These are phyloP conservation scores for Orthonevra nobilis DNA, from an alignment of 2,888 invertebrate genomes.

Conservation along the genomic window DNA sequence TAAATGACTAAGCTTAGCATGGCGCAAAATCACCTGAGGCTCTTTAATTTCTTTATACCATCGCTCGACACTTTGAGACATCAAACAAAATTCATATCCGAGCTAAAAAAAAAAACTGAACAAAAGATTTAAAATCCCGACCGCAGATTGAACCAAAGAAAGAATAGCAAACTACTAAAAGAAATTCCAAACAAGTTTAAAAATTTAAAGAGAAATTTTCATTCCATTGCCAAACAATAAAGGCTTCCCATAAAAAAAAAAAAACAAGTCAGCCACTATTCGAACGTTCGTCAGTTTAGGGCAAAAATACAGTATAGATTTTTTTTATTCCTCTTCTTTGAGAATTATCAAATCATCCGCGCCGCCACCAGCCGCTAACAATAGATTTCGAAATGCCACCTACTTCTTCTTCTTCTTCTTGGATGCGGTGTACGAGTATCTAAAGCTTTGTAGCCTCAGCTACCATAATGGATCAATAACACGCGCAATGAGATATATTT, in stretches of 20 bases:
- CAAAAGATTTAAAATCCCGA: not conserved
- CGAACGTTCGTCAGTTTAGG: constrained; percentile 1
- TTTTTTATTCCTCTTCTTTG: not conserved
- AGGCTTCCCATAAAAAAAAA: not conserved
- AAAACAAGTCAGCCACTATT: not conserved
- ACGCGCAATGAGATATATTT: constrained; percentile 69
- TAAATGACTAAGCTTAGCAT: too few relatives aligned
- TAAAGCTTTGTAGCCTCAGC: constrained; percentile 38
- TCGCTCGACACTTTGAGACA: not conserved
- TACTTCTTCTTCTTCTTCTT: constrained; percentile 47
- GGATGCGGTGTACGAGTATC: too few relatives aligned
- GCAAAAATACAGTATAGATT: constrained; percentile 17
- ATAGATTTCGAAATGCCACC: constrained; percentile 69
- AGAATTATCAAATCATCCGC: constrained; percentile 64
- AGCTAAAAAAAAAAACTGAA: not conserved
- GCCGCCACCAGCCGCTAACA: constrained; percentile 41
- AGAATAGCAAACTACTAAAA: not conserved
- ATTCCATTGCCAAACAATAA: constrained; percentile 2
- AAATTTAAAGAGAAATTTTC: constrained; percentile 23
- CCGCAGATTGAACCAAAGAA: too few relatives aligned
- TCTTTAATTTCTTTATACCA: too few relatives aligned
- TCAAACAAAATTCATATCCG: too few relatives aligned
- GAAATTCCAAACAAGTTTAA: constrained; percentile 32
- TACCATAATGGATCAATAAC: constrained; percentile 67
- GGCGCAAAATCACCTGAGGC: too few relatives aligned